Conservation (phyloP, 1,140 invertebrate species). For the Drosophila varians region DNA sequence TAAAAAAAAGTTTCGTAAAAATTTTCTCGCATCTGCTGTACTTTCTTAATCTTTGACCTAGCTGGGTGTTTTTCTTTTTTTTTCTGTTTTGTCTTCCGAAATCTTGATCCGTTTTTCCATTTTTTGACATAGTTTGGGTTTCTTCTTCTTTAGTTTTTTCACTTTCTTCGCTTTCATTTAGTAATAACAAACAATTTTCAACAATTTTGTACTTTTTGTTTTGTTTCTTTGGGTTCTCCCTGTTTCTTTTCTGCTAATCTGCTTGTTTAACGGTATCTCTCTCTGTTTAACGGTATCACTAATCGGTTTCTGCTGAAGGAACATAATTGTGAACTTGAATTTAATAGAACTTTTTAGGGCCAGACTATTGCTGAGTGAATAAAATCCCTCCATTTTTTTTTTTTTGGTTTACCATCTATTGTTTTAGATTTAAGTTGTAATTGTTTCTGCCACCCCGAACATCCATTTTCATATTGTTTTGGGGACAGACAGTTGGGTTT, state of each 20-base stretch:
- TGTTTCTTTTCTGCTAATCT: slow-evolving; percentile 31
- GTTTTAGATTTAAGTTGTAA: slow-evolving; percentile 16
- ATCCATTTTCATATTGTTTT: background rate
- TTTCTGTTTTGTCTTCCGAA: slow-evolving; percentile 10
- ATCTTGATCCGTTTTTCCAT: slow-evolving; percentile 13
- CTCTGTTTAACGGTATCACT: slow-evolving; percentile 73
- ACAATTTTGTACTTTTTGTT: slow-evolving; percentile 76
- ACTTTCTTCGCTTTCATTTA: slow-evolving; percentile 39
- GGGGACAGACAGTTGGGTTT: slow-evolving; percentile 36
- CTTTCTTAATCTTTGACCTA: slow-evolving; percentile 25
- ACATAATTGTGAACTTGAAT: slow-evolving; percentile 78
- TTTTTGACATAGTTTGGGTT: slow-evolving; percentile 26
- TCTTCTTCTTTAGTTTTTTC: slow-evolving; percentile 31
- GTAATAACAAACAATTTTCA: slow-evolving; percentile 70
- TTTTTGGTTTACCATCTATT: slow-evolving; percentile 26
- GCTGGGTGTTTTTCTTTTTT: slow-evolving; percentile 20
- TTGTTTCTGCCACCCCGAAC: slow-evolving; percentile 9
- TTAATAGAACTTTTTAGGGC: slow-evolving; percentile 61
- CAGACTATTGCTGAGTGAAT: slow-evolving; percentile 38
- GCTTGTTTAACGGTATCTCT: slow-evolving; percentile 24
- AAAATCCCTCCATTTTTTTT: slow-evolving; percentile 4
- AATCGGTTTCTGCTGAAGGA: slow-evolving; percentile 71
- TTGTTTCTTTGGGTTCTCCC: slow-evolving; percentile 38
- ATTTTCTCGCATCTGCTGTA: slow-evolving; percentile 76
- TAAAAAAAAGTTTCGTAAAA: slow-evolving; percentile 54